Percentiles rank a stretch among this genome's conserved stretches.
These are phyloP conservation scores for Delphinapterus leucas DNA, from an alignment of 2,113 vertebrate species.

Conservation along the genomic window DNA sequence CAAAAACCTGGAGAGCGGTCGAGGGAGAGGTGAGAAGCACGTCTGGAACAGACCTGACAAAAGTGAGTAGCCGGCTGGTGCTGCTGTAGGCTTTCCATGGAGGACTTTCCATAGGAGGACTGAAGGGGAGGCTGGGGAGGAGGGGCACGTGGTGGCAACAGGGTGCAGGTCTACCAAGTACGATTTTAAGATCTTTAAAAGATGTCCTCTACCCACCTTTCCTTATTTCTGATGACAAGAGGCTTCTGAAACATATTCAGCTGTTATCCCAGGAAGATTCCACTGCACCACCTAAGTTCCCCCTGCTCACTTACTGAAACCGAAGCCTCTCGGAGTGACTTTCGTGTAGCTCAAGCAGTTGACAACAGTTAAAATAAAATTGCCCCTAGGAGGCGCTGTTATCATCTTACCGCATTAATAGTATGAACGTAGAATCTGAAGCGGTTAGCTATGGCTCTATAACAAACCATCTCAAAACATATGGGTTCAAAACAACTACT, in stretches of 20 bases:
- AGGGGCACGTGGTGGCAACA: too few species aligned
- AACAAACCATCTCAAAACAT: not conserved
- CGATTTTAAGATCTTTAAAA: not conserved
- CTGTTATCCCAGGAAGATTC: not conserved
- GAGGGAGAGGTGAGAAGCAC: fast-evolving
- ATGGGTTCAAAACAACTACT: not conserved
- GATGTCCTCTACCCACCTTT: not conserved
- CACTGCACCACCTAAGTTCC: not conserved
- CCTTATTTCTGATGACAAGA: not conserved
- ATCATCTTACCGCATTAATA: not conserved
- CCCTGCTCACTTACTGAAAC: not conserved
- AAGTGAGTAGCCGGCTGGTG: not conserved
- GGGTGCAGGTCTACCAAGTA: not conserved
- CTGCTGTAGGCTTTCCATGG: not conserved
- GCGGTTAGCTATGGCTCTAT: not conserved
- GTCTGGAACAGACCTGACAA: not conserved
- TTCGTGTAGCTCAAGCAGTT: not conserved
- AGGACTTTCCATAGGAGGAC: too few species aligned
- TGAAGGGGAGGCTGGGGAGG: too few species aligned
- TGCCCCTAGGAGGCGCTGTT: not conserved
- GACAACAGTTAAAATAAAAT: not conserved
- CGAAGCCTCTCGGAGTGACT: not conserved
- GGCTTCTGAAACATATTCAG: not conserved
- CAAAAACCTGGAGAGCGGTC: not conserved
- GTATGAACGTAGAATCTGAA: not conserved